phyloP scores from a whole-genome alignment of 1,140 invertebrate genomes.

The Drosophila tropicalis region DNA sequence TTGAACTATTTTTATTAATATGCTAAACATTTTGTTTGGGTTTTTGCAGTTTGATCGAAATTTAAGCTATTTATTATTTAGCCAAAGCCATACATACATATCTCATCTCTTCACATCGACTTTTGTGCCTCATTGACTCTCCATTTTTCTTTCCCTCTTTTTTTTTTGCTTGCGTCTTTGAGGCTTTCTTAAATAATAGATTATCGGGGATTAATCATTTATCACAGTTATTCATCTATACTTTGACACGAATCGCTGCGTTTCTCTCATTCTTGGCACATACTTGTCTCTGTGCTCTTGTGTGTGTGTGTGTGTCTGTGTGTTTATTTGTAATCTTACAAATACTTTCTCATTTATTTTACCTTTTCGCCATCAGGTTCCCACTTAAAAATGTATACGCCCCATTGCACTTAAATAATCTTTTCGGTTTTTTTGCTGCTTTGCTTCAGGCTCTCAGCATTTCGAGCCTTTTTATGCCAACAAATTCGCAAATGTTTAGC shows the following conservation, averaged over 20 bases:
- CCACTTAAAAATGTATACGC: slow-evolving; percentile 33
- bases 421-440: slow-evolving; percentile 17
- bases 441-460: slow-evolving; percentile 9
- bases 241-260: background rate
- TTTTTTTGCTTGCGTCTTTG: background rate
- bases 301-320: background rate
- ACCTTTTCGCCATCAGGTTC: slow-evolving; percentile 16
- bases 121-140: slow-evolving; percentile 11
- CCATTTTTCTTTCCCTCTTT: background rate
- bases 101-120: background rate
- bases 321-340: slow-evolving; percentile 6
- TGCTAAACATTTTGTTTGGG: background rate
- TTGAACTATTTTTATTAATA: slow-evolving; percentile 15
- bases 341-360: slow-evolving; percentile 15
- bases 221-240: slow-evolving; percentile 10
- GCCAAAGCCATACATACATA: background rate
- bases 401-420: slow-evolving; percentile 42
- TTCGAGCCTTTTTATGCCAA: slow-evolving; percentile 12
- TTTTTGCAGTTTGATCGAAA: background rate
- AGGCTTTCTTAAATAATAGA: background rate
- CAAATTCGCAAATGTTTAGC: slow-evolving; percentile 45
- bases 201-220: slow-evolving; percentile 10
- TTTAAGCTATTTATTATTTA: slow-evolving; percentile 2
- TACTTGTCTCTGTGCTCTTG: background rate
- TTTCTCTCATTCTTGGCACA: background rate